These are phyloP conservation scores for Tetrapedia diversipes DNA, from an alignment of 2,888 invertebrate species.

Conservation along the genomic window DNA sequence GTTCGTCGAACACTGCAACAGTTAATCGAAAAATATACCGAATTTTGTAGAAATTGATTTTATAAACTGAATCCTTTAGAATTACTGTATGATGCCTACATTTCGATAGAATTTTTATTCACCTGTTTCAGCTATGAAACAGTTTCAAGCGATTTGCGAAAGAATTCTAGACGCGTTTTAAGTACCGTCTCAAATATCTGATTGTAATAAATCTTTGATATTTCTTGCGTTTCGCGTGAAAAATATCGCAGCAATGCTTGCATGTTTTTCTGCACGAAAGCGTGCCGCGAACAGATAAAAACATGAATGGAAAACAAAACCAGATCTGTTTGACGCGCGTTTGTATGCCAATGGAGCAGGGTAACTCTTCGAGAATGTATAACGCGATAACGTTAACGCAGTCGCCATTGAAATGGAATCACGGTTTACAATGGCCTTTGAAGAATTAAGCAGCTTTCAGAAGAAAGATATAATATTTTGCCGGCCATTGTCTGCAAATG, in stretches of 20 bases:
- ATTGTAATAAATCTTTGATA: conserved; percentile 65
- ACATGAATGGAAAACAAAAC: not conserved
- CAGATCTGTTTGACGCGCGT: conserved; percentile 54
- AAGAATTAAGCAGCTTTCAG: conserved; percentile 19
- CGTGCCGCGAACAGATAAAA: conserved; percentile 27
- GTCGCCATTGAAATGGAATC: conserved; percentile 24
- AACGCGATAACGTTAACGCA: conserved; percentile 60
- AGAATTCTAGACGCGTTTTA: conserved; percentile 57
- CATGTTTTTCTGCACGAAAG: conserved; percentile 12
- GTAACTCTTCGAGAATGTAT: conserved; percentile 64
- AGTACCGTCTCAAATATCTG: conserved; percentile 42
- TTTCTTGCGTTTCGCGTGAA: conserved; percentile 53
- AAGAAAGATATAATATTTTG: conserved; percentile 9
- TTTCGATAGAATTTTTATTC: too few relatives aligned
- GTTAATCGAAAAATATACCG: too few relatives aligned
- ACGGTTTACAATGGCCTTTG: conserved; percentile 18
- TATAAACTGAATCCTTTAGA: too few relatives aligned
- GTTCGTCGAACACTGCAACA: too few relatives aligned
- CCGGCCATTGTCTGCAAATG: too few relatives aligned
- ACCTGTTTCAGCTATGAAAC: too few relatives aligned
- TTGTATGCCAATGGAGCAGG: conserved; percentile 55
- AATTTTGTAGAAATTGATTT: too few relatives aligned
- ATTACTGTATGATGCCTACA: too few relatives aligned
- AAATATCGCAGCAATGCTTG: conserved; percentile 56
- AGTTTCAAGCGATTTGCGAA: too few relatives aligned